Percentiles rank a stretch among this genome's conserved stretches.
phyloP scores from a whole-genome alignment of 1,140 invertebrate genomes.

The Zaprionus inermis region DNA sequence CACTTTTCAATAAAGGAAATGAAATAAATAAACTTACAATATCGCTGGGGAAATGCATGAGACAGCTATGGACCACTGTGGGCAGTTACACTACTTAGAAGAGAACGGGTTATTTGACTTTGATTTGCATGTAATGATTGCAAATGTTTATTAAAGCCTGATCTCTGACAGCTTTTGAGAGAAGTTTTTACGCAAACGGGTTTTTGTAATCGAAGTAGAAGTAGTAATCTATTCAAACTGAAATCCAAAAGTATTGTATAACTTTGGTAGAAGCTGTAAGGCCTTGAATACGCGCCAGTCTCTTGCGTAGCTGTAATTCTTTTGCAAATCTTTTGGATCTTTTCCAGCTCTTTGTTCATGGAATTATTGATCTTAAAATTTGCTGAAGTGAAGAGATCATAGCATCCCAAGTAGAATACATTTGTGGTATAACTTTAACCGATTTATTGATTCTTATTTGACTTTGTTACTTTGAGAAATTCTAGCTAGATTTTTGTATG shows the following conservation, averaged over 20 bases:
- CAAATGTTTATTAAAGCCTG: slow-evolving; percentile 1
- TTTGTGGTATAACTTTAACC: not conserved
- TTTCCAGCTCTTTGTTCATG: not conserved
- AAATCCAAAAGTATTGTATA: slow-evolving; percentile 1
- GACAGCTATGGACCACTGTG: not conserved
- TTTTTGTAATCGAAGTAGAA: slow-evolving; percentile 4
- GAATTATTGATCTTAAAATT: not conserved
- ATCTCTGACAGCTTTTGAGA: slow-evolving; percentile 2
- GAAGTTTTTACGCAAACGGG: not conserved
- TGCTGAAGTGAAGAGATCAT: too few species aligned
- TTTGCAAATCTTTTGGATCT: too few species aligned
- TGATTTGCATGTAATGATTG: slow-evolving; percentile 17
- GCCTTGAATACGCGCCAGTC: not conserved
- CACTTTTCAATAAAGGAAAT: slow-evolving; percentile 39
- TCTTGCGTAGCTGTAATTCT: not conserved
- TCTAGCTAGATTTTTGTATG: slow-evolving; percentile 3
- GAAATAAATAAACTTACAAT: slow-evolving; percentile 8
- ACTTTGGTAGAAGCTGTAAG: not conserved
- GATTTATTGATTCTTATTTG: not conserved
- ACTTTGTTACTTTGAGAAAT: not conserved
- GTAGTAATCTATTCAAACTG: not conserved
- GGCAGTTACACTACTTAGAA: slow-evolving; percentile 3
- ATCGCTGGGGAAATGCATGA: not conserved
- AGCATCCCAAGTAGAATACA: too few species aligned
- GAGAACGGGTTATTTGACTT: slow-evolving; percentile 18